phyloP scores from a whole-genome alignment of 2,888 invertebrate genomes.

The Nephrotoma appendiculata region DNA sequence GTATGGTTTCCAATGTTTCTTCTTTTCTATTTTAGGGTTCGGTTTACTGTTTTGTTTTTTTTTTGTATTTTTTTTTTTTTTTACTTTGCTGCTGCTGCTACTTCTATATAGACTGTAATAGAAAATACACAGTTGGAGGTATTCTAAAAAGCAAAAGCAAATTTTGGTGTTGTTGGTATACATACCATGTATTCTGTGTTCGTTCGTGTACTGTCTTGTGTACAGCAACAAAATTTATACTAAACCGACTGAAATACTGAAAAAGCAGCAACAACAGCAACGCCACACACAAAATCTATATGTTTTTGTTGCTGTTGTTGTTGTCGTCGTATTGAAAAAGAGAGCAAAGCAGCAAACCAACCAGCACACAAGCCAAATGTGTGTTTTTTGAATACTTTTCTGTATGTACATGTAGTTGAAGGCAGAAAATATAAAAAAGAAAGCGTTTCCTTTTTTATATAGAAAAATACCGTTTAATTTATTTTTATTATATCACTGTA shows the following conservation, averaged over 20 bases:
- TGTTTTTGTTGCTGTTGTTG: background rate
- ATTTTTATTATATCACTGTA: background rate
- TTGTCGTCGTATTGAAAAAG: background rate
- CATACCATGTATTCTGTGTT: background rate
- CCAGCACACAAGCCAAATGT: background rate
- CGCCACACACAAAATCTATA: background rate
- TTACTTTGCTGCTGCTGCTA: background rate
- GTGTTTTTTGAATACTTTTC: background rate
- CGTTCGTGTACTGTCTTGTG: background rate
- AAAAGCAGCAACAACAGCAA: background rate
- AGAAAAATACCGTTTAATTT: background rate
- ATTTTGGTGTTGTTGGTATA: background rate
- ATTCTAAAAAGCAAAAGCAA: background rate
- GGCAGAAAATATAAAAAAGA: constrained; percentile 2
- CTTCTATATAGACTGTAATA: background rate
- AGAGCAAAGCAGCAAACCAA: background rate
- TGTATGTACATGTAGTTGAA: background rate
- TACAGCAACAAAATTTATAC: background rate
- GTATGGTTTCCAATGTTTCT: background rate
- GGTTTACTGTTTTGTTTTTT: background rate
- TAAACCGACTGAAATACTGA: background rate
- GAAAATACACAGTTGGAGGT: background rate
- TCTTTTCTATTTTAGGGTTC: background rate
- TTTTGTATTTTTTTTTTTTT: background rate
- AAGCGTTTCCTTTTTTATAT: background rate